Percentiles rank a stretch among this genome's conserved stretches.
These are phyloP conservation scores for Pyrrhosoma nymphula DNA, from an alignment of 2,888 invertebrate genomes.

Conservation along the genomic window DNA sequence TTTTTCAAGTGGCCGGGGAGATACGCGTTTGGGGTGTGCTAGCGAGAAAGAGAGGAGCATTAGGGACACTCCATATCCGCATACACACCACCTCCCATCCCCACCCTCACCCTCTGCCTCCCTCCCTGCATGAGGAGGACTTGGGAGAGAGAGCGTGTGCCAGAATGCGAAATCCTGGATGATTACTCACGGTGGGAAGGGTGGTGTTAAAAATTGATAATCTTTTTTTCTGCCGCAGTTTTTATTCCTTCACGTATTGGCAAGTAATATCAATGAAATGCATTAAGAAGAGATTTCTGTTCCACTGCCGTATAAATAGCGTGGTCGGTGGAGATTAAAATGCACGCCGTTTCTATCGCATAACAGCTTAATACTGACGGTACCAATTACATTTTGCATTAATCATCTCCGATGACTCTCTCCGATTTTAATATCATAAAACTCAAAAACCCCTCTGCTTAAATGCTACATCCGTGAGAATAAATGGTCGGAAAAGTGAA, in stretches of 20 bases:
- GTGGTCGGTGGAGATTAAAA: no score
- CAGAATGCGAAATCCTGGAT: not conserved
- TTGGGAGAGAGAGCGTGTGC: not conserved
- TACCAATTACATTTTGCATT: no score
- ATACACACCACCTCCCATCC: not conserved
- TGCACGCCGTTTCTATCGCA: no score
- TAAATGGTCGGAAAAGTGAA: no score
- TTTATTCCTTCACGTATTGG: not conserved
- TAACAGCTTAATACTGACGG: no score
- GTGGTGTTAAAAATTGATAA: not conserved
- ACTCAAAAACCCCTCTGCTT: no score
- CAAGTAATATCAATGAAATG: not conserved
- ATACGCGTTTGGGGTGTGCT: not conserved
- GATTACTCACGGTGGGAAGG: not conserved
- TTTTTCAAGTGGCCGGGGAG: not conserved
- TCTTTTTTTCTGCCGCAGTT: not conserved
- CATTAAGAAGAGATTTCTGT: not conserved
- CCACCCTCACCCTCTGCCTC: no score
- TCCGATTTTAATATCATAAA: no score
- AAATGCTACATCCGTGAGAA: no score
- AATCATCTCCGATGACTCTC: no score
- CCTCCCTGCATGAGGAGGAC: not conserved
- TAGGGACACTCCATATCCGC: conserved; percentile 10
- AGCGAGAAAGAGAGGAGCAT: conserved; percentile 2
- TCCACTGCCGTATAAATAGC: not conserved